These are phyloP conservation scores for Alosa sapidissima DNA, from an alignment of 2,797 vertebrate genomes.

Conservation along the genomic window DNA sequence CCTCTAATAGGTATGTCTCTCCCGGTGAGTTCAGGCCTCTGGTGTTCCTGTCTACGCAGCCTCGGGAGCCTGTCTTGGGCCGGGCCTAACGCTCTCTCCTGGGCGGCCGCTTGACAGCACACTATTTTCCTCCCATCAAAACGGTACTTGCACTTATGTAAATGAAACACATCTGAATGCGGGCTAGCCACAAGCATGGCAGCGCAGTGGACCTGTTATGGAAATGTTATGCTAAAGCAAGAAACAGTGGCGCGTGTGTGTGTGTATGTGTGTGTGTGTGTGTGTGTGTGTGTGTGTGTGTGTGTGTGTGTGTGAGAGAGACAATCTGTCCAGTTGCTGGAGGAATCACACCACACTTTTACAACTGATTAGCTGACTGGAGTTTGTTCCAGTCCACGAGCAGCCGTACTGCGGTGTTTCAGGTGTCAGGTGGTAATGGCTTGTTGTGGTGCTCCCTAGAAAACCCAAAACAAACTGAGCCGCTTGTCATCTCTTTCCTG, in stretches of 20 bases:
- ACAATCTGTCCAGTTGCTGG: too few relatives aligned
- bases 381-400: too few relatives aligned
- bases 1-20: neutral
- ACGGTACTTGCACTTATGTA: neutral
- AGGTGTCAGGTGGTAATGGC: too few relatives aligned
- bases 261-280: neutral
- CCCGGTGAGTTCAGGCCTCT: neutral
- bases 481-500: too few relatives aligned
- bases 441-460: too few relatives aligned
- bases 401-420: too few relatives aligned
- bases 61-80: neutral
- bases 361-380: too few relatives aligned
- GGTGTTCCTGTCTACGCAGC: neutral
- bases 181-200: neutral
- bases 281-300: conserved; percentile 3
- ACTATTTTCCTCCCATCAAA: neutral
- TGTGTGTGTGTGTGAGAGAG: neutral
- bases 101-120: neutral
- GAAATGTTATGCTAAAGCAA: neutral
- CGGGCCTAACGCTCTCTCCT: neutral
- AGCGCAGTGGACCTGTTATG: neutral
- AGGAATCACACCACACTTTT: too few relatives aligned
- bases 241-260: neutral
- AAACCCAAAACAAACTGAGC: too few relatives aligned
- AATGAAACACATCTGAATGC: neutral